A percentile compares a stretch with the other conserved stretches of the same genome.
phyloP scores from a whole-genome alignment of 2,113 vertebrate species.

The Corydoras maculifer region DNA sequence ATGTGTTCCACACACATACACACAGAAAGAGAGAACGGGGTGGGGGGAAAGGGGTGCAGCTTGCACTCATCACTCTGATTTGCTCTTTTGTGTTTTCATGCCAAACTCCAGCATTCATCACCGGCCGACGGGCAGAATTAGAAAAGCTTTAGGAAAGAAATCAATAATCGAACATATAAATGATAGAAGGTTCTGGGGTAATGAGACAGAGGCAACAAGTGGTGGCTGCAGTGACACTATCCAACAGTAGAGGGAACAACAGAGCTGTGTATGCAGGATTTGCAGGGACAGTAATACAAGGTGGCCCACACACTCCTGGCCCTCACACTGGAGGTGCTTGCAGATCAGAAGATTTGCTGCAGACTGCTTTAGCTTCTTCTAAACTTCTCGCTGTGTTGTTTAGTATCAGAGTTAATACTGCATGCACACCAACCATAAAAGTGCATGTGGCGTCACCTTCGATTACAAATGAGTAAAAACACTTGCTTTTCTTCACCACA shows the following conservation, averaged over 20 bases:
- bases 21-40: constrained; percentile 11
- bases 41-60: not conserved
- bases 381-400: too few species aligned
- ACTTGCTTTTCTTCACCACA: too few species aligned
- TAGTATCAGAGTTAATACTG: too few species aligned
- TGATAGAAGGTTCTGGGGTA: constrained; percentile 21
- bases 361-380: too few species aligned
- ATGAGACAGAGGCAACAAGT: constrained; percentile 62
- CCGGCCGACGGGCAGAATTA: constrained; percentile 45
- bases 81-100: constrained; percentile 52
- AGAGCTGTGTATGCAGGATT: constrained; percentile 48
- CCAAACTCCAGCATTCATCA: constrained; percentile 62
- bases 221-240: constrained; percentile 23
- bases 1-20: constrained; percentile 37
- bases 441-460: too few species aligned
- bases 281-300: constrained; percentile 32
- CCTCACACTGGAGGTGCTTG: too few species aligned
- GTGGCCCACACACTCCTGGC: too few species aligned
- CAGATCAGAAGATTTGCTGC: too few species aligned
- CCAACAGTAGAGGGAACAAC: constrained; percentile 58
- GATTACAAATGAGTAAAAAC: too few species aligned
- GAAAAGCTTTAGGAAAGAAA: too few species aligned
- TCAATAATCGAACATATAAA: too few species aligned
- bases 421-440: too few species aligned
- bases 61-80: constrained; percentile 30